A percentile compares a stretch with the other conserved stretches of the same genome.
Conservation (phyloP, 2,797 vertebrate species). For the Pelochelys cantorii region DNA sequence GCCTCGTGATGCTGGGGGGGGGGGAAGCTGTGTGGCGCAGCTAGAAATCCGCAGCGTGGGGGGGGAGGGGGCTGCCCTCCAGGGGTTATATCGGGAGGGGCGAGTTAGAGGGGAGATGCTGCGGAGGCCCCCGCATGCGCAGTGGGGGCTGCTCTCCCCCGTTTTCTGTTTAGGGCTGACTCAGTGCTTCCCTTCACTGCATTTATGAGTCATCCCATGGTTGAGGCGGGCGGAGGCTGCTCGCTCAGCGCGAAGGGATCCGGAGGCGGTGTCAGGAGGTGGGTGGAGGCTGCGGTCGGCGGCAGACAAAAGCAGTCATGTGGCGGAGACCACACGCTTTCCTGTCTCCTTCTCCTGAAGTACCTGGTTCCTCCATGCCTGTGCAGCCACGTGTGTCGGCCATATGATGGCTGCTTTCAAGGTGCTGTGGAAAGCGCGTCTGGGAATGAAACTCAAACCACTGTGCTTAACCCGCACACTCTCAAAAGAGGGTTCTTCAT, state of each 20-base stretch:
- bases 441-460: not conserved
- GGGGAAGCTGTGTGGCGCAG: constrained; percentile 49
- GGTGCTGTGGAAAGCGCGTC: not conserved
- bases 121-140: constrained; percentile 46
- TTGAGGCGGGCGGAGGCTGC: constrained; percentile 2
- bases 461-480: too few relatives aligned
- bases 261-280: not conserved
- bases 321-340: not conserved
- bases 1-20: constrained; percentile 9
- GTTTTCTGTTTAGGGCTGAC: constrained; percentile 57
- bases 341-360: not conserved
- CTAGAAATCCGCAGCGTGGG: not conserved
- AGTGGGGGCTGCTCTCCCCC: not conserved
- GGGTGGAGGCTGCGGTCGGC: constrained; percentile 66
- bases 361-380: not conserved
- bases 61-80: too few relatives aligned
- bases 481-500: not conserved
- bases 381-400: not conserved
- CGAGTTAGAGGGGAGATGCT: rapidly evolving
- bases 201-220: constrained; percentile 79
- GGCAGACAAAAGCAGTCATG: not conserved
- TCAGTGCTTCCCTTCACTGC: constrained; percentile 77
- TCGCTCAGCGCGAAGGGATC: not conserved
- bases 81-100: not conserved
- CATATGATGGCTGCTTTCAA: not conserved